These are phyloP conservation scores for Cirrhinus molitorella DNA, from an alignment of 2,797 vertebrate species.

Conservation along the genomic window DNA sequence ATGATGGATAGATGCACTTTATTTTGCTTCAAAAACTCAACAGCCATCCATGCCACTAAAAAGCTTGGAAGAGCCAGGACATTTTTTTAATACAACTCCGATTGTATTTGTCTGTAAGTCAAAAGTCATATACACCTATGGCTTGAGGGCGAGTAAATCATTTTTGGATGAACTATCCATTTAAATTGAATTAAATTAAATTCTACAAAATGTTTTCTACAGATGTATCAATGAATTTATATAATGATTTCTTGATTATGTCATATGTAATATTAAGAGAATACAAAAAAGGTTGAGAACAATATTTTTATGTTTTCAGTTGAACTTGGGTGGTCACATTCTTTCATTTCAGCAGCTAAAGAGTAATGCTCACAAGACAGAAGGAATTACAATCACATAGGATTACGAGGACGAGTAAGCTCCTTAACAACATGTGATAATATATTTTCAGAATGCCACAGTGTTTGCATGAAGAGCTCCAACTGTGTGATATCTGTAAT, in stretches of 20 bases:
- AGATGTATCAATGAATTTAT: neutral
- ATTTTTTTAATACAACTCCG: too few species aligned
- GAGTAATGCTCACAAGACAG: constrained; percentile 58
- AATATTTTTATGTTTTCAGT: constrained; percentile 5
- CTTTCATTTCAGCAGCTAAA: constrained; percentile 28
- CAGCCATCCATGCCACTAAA: too few species aligned
- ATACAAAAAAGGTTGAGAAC: neutral
- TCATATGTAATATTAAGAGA: too few species aligned
- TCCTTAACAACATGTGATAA: constrained; percentile 29
- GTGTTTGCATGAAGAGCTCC: constrained; percentile 26
- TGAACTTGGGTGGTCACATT: constrained; percentile 1
- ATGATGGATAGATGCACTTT: too few species aligned
- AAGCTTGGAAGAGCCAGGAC: too few species aligned
- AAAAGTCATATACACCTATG: too few species aligned
- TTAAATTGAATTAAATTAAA: neutral
- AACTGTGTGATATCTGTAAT: constrained; percentile 31
- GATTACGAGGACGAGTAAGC: constrained; percentile 60
- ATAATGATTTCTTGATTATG: neutral
- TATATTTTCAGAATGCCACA: constrained; percentile 7
- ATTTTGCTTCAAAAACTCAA: too few species aligned
- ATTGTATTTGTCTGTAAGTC: too few species aligned
- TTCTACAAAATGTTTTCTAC: neutral
- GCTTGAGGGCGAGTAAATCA: too few species aligned
- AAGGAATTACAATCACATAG: constrained; percentile 64
- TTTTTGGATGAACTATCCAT: too few species aligned